phyloP scores from a whole-genome alignment of 2,888 invertebrate genomes.

The Aspidapion aeneum region DNA sequence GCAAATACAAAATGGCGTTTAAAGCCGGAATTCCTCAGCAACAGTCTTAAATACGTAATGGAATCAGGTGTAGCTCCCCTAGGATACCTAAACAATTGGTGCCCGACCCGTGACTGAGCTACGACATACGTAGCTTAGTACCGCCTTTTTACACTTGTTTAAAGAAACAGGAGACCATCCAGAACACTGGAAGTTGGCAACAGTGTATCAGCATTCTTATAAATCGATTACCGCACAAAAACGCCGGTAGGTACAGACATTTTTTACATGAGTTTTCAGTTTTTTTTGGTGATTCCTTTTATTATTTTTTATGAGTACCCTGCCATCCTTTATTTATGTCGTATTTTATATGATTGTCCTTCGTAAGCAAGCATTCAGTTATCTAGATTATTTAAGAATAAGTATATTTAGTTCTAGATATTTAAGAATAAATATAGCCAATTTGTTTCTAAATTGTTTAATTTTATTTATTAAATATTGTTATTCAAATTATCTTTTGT shows the following conservation, averaged over 20 bases:
- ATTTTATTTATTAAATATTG: no score
- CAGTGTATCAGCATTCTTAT: slow-evolving; percentile 84
- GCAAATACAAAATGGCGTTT: slow-evolving; percentile 65
- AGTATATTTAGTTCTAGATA: no score
- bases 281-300: neutral
- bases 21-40: slow-evolving; percentile 69
- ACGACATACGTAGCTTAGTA: slow-evolving; percentile 74
- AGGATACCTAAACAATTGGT: slow-evolving; percentile 70
- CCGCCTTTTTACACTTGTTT: slow-evolving; percentile 82
- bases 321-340: no score
- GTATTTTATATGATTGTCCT: no score
- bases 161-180: slow-evolving; percentile 78
- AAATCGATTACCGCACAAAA: slow-evolving; percentile 69
- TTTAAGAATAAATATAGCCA: no score
- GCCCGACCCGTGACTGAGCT: slow-evolving; percentile 72
- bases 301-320: no score
- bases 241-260: slow-evolving; percentile 64
- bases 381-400: no score
- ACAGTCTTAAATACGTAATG: slow-evolving; percentile 39
- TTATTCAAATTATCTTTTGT: no score
- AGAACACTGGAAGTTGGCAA: slow-evolving; percentile 82
- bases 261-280: slow-evolving; percentile 56
- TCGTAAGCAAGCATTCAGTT: no score
- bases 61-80: slow-evolving; percentile 22
- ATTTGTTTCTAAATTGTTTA: no score